Evolutionary conservation across 2,797 vertebrate genomes (phyloP).

Genomic region (Eurystomus glaucurus): DNA sequence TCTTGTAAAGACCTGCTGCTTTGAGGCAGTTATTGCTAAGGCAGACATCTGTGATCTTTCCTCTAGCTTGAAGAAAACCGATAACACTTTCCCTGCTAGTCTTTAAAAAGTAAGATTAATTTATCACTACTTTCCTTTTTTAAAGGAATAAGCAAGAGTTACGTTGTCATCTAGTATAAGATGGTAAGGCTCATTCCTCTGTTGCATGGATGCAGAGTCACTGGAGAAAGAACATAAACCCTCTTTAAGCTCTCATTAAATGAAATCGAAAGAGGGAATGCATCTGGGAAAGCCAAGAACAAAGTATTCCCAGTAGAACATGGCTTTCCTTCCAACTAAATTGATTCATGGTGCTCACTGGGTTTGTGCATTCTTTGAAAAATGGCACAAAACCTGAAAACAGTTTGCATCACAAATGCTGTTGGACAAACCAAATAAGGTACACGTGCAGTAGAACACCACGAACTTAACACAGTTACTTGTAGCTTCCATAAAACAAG

Average conservation of each 20-base stretch:
- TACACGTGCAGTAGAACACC: not conserved
- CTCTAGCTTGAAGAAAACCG: not conserved
- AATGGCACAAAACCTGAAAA: not conserved
- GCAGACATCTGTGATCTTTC: rapidly evolving
- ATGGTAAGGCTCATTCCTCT: not conserved
- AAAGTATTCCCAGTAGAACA: not conserved
- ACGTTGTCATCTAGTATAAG: not conserved
- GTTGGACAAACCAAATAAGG: not conserved
- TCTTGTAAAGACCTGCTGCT: not conserved
- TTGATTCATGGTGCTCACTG: not conserved
- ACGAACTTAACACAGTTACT: not conserved
- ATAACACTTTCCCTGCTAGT: not conserved
- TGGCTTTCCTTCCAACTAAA: not conserved
- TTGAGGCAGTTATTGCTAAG: rapidly evolving
- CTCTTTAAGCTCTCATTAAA: not conserved
- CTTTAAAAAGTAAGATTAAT: not conserved
- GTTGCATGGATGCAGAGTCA: not conserved
- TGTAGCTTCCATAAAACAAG: not conserved
- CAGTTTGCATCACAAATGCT: not conserved
- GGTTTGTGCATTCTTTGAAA: conserved; percentile 1
- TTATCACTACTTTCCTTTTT: not conserved
- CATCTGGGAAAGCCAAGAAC: not conserved
- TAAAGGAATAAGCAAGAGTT: not conserved
- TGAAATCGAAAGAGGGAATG: not conserved
- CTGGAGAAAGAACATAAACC: not conserved